Percentiles rank a stretch among this genome's conserved stretches.
These are phyloP conservation scores for Corythoichthys intestinalis DNA, from an alignment of 2,113 vertebrate species.

Conservation along the genomic window DNA sequence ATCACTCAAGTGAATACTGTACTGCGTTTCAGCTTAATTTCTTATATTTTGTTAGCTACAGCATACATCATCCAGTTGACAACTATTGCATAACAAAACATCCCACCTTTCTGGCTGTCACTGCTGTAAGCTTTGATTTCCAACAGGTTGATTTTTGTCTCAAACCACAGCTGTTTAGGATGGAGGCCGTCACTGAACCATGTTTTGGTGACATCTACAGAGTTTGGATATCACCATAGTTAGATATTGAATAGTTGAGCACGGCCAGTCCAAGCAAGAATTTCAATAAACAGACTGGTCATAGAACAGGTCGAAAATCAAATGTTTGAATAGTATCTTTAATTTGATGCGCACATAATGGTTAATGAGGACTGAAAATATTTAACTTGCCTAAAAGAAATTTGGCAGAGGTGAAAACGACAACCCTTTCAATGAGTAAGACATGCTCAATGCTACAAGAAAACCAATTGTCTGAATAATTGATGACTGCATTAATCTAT, in stretches of 20 bases:
- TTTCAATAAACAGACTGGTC: background rate
- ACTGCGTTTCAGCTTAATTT: too few relatives aligned
- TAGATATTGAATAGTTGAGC: background rate
- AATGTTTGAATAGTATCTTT: too few relatives aligned
- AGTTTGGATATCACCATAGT: background rate
- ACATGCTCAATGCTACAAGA: background rate
- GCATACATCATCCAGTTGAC: background rate
- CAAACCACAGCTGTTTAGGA: slow-evolving; percentile 80
- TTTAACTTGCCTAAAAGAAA: background rate
- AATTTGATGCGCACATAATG: background rate
- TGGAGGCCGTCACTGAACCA: slow-evolving; percentile 79
- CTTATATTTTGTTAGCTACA: background rate
- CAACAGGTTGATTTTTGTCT: slow-evolving; percentile 71
- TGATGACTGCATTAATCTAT: slow-evolving; percentile 15
- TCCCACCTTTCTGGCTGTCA: slow-evolving; percentile 78
- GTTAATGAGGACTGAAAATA: background rate
- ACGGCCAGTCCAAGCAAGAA: background rate
- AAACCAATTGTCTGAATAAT: slow-evolving; percentile 17
- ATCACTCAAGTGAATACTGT: too few relatives aligned
- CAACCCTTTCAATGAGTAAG: background rate
- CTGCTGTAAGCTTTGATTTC: slow-evolving; percentile 78
- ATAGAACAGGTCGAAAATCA: background rate
- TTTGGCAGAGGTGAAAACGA: background rate
- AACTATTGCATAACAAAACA: background rate
- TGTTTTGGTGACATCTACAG: slow-evolving; percentile 72